phyloP scores from a whole-genome alignment of 1,140 invertebrate genomes.

The Lucilia cuprina region DNA sequence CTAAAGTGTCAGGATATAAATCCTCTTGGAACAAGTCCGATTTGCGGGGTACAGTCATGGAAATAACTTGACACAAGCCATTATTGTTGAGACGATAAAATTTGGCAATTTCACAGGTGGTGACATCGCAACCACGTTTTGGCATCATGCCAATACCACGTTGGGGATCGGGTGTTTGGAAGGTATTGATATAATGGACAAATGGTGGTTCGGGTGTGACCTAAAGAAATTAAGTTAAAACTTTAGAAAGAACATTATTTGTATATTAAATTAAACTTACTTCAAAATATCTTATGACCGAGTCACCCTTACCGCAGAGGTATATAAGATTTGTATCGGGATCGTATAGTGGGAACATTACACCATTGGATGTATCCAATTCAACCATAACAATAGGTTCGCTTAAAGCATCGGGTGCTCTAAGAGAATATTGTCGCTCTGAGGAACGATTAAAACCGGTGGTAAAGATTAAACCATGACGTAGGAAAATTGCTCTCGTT shows the following conservation, averaged over 20 bases:
- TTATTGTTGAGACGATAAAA: slow-evolving; percentile 98
- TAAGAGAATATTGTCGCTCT: slow-evolving; percentile 92
- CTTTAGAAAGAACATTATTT: background rate
- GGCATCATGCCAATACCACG: slow-evolving; percentile 98
- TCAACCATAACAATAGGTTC: slow-evolving; percentile 95
- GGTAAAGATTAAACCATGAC: slow-evolving; percentile 90
- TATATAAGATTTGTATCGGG: slow-evolving; percentile 96
- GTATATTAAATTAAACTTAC: slow-evolving; percentile 47
- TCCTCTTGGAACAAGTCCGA: slow-evolving; percentile 99
- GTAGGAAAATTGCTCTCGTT: slow-evolving; percentile 90
- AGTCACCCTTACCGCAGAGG: slow-evolving; percentile 94
- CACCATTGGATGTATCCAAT: slow-evolving; percentile 96
- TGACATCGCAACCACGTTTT: slow-evolving; percentile 95
- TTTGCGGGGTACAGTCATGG: slow-evolving; percentile 98
- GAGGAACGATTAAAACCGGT: slow-evolving; percentile 97
- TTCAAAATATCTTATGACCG: slow-evolving; percentile 79
- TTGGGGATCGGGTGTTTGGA: slow-evolving; percentile 95
- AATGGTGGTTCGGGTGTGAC: slow-evolving; percentile 95
- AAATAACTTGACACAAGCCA: slow-evolving; percentile 95
- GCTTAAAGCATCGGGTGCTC: slow-evolving; percentile 86
- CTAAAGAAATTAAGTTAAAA: slow-evolving; percentile 68
- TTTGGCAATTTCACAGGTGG: slow-evolving; percentile 87
- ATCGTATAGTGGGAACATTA: slow-evolving; percentile 98
- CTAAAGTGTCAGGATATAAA: slow-evolving; percentile 96
- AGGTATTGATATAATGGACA: slow-evolving; percentile 98